phyloP scores from a whole-genome alignment of 2,888 invertebrate species.

The Drosophila neonasuta region DNA sequence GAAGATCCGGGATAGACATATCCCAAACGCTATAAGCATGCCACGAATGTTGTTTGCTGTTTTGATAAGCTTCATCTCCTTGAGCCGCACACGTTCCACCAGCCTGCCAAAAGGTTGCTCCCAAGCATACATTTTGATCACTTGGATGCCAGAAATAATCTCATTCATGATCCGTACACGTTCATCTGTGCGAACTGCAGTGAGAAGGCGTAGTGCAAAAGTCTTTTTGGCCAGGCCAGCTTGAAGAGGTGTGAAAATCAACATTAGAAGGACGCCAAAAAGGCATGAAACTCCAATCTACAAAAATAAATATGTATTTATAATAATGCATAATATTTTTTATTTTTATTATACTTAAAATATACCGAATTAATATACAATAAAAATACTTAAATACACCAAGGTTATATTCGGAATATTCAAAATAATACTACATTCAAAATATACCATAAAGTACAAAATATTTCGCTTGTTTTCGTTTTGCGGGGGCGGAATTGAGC shows the following conservation, averaged over 20 bases:
- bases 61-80: slow-evolving; percentile 85
- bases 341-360: too few relatives aligned
- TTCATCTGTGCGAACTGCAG: slow-evolving; percentile 93
- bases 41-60: slow-evolving; percentile 89
- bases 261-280: slow-evolving; percentile 84
- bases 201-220: slow-evolving; percentile 84
- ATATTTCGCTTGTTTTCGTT: too few relatives aligned
- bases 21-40: slow-evolving; percentile 89
- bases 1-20: slow-evolving; percentile 93
- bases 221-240: slow-evolving; percentile 89
- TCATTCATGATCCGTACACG: slow-evolving; percentile 95
- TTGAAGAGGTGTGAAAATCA: slow-evolving; percentile 89
- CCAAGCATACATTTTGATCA: slow-evolving; percentile 98
- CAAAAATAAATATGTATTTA: not conserved
- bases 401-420: too few relatives aligned
- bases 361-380: too few relatives aligned
- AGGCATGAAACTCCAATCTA: slow-evolving; percentile 84
- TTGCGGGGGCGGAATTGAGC: too few relatives aligned
- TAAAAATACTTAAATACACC: too few relatives aligned
- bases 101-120: slow-evolving; percentile 92
- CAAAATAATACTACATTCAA: too few relatives aligned
- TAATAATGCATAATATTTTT: not conserved
- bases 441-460: too few relatives aligned
- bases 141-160: slow-evolving; percentile 92
- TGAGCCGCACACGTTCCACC: slow-evolving; percentile 86